Conservation (phyloP, 2,797 vertebrate species). For the Falco cherrug region DNA sequence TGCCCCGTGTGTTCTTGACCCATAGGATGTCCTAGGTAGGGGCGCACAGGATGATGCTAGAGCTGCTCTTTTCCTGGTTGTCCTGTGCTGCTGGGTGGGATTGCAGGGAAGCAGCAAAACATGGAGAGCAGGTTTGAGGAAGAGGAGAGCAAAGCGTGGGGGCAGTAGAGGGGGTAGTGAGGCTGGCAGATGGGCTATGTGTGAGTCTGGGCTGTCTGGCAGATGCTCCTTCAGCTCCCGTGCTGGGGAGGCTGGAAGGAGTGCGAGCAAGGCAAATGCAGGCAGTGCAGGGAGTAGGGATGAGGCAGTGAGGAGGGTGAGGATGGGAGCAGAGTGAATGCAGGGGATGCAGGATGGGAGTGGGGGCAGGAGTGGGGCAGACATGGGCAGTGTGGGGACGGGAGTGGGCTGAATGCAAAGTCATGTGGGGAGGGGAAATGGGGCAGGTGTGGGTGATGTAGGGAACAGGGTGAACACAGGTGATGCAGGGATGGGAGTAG, state of each 20-base stretch:
- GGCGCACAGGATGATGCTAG: neutral
- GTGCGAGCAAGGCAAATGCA: accelerated
- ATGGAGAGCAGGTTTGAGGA: neutral
- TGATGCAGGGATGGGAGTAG: neutral
- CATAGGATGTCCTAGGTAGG: neutral
- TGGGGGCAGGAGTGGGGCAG: neutral
- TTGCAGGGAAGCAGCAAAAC: neutral
- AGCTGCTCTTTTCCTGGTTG: neutral
- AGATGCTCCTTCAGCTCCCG: neutral
- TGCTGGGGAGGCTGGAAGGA: neutral
- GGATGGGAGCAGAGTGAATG: neutral
- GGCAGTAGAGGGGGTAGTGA: accelerated
- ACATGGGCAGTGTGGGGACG: accelerated
- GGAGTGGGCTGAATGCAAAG: neutral
- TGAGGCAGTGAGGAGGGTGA: neutral
- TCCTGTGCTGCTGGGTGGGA: neutral
- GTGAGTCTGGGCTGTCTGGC: neutral
- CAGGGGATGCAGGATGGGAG: neutral
- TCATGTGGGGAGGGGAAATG: neutral
- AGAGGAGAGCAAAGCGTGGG: neutral
- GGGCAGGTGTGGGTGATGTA: neutral
- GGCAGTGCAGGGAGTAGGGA: neutral
- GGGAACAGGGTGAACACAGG: neutral
- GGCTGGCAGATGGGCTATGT: neutral
- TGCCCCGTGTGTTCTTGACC: neutral